These are phyloP conservation scores for Anabas testudineus DNA, from an alignment of 2,797 vertebrate species.

Conservation along the genomic window DNA sequence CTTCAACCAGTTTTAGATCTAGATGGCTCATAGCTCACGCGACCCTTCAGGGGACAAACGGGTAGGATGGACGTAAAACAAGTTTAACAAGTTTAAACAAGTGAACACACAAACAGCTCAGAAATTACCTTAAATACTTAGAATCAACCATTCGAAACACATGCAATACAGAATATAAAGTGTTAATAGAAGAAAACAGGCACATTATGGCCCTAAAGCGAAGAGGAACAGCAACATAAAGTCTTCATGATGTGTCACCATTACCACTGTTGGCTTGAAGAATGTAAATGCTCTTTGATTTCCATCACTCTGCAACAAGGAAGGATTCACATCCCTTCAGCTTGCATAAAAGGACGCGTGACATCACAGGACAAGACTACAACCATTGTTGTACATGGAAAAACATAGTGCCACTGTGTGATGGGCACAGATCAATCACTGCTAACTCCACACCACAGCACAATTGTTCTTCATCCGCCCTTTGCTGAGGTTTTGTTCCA, in stretches of 20 bases:
- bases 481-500: slow-evolving; percentile 7
- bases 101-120: neutral
- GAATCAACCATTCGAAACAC: neutral
- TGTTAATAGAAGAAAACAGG: no score
- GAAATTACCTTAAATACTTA: neutral
- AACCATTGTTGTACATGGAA: slow-evolving; percentile 63
- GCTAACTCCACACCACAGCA: slow-evolving; percentile 48
- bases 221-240: neutral
- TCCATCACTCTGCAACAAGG: slow-evolving; percentile 51
- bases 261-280: neutral
- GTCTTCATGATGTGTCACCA: neutral
- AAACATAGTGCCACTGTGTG: slow-evolving; percentile 55
- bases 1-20: neutral
- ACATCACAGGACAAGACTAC: slow-evolving; percentile 41
- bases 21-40: no score
- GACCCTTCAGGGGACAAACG: no score
- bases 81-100: neutral
- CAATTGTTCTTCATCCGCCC: slow-evolving; percentile 43
- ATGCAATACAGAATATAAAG: neutral
- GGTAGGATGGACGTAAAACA: no score
- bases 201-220: neutral
- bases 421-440: slow-evolving; percentile 61
- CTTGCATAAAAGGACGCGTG: slow-evolving; percentile 46
- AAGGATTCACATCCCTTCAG: slow-evolving; percentile 35
- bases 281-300: neutral